Evolutionary conservation across 2,888 invertebrate species (phyloP), one percentile per base, ranked within the genome.

Genomic region (Lathronympha strigana): DNA sequence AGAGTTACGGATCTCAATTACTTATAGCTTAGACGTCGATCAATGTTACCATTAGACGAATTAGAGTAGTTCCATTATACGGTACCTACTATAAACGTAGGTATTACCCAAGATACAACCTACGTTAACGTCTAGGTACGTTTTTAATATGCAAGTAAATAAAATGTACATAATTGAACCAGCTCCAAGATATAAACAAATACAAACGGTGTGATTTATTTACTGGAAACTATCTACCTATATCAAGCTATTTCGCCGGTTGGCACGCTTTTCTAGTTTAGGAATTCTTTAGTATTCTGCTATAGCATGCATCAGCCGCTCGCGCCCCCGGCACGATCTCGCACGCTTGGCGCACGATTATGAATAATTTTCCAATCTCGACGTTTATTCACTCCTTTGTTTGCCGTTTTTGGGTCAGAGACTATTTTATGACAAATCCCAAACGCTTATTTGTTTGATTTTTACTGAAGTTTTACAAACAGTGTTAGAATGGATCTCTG

Each of bases 331-430:
- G 64, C 67, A 21, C 49, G 63, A 64, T 36, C 67, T 64, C 64
- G 60, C 45, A 67, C 47, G 47, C 40, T 31, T 36, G 78, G 82
- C 80, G 82, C 84, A 78, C 83, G 76, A 81, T 78, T 86, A 87
- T 87, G 88, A 88, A 86, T 87, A 86, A 88, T 88, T 86, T 84
- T 82, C 82, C 83, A 81, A 86, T 87, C 80, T 80, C 80, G 70
- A 75, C 82, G 76, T 82, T 85, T 82, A 83, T 82, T 79, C 81
- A 79, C 79, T 82, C 76, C 78, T 83, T 85, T 85, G 80, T 83
- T 77, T 80, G 74, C 68, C 74, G 71, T 77, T 80, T 79, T 79
- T 81, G 79, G 75, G 76, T 70, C 77, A 60, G 72, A 79, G 76
- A 81, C 79, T 78, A 79, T 82, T 87, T 85, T 81, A 78, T 80